Conservation (phyloP, 2,113 vertebrate genomes). For the Pica pica region DNA sequence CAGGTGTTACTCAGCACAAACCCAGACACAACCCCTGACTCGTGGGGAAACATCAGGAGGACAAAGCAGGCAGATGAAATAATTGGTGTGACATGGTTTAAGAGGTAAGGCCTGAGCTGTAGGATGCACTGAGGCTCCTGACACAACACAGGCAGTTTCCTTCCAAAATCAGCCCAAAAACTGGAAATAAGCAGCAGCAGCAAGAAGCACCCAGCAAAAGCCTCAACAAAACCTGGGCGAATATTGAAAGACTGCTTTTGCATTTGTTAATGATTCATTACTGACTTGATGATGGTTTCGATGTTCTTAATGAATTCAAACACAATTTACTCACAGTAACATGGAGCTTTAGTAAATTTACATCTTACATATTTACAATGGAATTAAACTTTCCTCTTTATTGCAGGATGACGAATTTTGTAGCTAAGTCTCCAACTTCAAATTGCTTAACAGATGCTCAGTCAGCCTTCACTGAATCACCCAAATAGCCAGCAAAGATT, state of each 20-base stretch:
- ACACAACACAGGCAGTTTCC: fast-evolving
- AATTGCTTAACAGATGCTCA: neutral
- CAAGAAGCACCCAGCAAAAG: neutral
- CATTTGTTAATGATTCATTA: neutral
- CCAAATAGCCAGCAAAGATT: neutral
- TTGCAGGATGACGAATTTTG: neutral
- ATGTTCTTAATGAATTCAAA: slow-evolving; percentile 37
- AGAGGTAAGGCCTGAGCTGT: neutral
- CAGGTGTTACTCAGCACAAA: neutral
- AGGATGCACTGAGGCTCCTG: neutral
- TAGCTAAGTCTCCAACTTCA: neutral
- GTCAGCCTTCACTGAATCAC: neutral
- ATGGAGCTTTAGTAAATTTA: neutral
- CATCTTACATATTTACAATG: neutral
- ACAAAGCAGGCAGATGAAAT: neutral
- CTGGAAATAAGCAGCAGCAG: neutral
- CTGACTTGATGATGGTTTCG: neutral
- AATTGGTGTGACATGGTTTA: fast-evolving
- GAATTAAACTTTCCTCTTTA: neutral
- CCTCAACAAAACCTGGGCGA: neutral
- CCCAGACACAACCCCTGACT: neutral
- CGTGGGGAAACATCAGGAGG: neutral
- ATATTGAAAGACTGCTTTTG: neutral
- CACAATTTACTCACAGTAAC: neutral
- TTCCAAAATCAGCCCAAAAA: neutral